Base-by-base conservation (phyloP, 2,113 vertebrate species). In the Chlamydotis undulata region DNA sequence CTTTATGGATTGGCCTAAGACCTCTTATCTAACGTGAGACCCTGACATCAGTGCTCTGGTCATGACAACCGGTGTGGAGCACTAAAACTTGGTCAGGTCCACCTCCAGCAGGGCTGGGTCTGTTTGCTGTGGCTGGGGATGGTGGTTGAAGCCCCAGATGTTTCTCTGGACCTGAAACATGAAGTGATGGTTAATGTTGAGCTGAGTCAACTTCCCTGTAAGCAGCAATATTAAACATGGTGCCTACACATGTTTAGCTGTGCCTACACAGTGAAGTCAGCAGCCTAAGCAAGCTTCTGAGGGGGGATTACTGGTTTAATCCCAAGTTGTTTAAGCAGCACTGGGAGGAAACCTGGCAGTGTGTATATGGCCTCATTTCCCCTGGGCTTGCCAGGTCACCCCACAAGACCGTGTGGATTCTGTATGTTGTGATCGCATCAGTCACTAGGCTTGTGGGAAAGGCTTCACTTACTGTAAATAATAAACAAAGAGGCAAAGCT, bases 401-500 rank as follows among this genome's bases (percentile, higher is more conserved):
- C 63, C 16, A 4, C 47, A 22, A 76, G 45, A 45, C 50, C 14
- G 0, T 23, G 87, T 65, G 55, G 33, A 6, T 90, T 90, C 90
- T 95, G 84, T 94, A 77, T 2, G 55, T 91, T 88, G 65, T 23
- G 89, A 64, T 39, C 1, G 0, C 39, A 12, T 84, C 23, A 3
- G 74, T 65, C 23, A 0, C 55, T 50, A 39, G 80, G 77, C 92
- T 39, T 55, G 70, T 49, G 26, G 68, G 50, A 79, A 95, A 96
- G 45, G 74, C 78, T 80, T 90, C 59, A 1, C 83, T 89, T 28
- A 12, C 29, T 15, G 4, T 82, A 81, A 83, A 63, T 60, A 71
- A 92, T 92, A 82, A 94, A 78, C 83, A 92, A 85, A 87, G 78
- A 52, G 70, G 59, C 60, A 96, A 97, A 96, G 94, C 93, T 96